Evolutionary conservation across 2,113 vertebrate species (phyloP).

Genomic region (Mormyrus lacerda): DNA sequence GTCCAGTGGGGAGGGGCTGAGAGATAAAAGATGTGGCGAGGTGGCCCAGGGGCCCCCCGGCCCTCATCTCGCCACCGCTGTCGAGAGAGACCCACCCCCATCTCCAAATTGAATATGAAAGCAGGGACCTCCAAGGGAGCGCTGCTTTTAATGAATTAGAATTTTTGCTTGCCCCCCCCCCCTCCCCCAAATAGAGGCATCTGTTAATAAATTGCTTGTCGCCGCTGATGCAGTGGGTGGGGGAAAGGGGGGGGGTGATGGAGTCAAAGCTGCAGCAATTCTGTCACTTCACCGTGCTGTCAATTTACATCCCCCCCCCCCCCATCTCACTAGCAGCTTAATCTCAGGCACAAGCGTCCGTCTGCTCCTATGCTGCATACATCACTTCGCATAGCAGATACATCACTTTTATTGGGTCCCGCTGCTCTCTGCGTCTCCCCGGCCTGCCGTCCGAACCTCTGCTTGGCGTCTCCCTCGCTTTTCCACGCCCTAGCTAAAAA

Average conservation of each 20-base stretch:
- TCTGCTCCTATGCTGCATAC: slow-evolving; percentile 58
- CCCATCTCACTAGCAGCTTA: slow-evolving; percentile 45
- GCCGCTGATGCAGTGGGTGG: slow-evolving; percentile 36
- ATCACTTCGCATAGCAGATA: slow-evolving; percentile 61
- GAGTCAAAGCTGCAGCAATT: slow-evolving; percentile 22
- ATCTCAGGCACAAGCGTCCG: slow-evolving; percentile 55
- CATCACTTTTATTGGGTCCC: slow-evolving; percentile 57
- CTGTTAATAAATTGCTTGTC: slow-evolving; percentile 54
- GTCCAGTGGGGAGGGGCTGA: slow-evolving; percentile 54
- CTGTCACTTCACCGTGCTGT: slow-evolving; percentile 56
- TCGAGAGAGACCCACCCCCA: slow-evolving; percentile 48
- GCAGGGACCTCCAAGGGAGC: slow-evolving; percentile 43
- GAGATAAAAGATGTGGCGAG: slow-evolving; percentile 62
- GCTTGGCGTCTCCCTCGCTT: slow-evolving; percentile 34
- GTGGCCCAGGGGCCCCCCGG: slow-evolving; percentile 35
- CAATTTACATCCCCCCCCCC: slow-evolving; percentile 53
- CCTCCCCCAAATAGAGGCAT: slow-evolving; percentile 38
- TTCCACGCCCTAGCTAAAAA: slow-evolving; percentile 51
- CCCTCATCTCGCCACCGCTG: slow-evolving; percentile 37
- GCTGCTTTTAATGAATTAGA: slow-evolving; percentile 58
- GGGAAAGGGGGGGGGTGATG: slow-evolving; percentile 1
- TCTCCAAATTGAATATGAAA: slow-evolving; percentile 63
- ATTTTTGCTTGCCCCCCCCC: slow-evolving; percentile 50
- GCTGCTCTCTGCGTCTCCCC: slow-evolving; percentile 38
- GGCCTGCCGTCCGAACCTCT: slow-evolving; percentile 37